A percentile compares a stretch with the other conserved stretches of the same genome.
Conservation (phyloP, 37 sponge, comb jelly and placozoan genomes). For the Geodia barretti region DNA sequence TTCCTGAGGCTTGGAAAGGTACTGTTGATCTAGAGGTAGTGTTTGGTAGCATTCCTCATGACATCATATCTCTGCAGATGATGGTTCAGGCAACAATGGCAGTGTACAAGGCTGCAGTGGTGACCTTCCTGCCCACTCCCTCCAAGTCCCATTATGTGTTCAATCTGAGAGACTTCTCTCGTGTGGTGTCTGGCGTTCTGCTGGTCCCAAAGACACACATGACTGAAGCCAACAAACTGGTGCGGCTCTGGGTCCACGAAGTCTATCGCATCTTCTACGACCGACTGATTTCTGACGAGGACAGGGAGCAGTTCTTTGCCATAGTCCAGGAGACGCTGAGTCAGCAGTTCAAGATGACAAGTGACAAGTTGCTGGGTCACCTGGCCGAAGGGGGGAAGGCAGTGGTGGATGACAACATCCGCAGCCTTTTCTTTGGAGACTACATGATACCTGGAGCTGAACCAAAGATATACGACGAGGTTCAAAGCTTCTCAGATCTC, state of each 20-base stretch:
- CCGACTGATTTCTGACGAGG: slow-evolving; percentile 87
- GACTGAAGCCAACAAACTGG: slow-evolving; percentile 89
- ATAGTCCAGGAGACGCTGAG: slow-evolving; percentile 82
- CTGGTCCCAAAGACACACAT: slow-evolving; percentile 86
- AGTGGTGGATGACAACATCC: slow-evolving; percentile 75
- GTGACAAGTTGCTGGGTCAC: slow-evolving; percentile 83
- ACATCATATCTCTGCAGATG: slow-evolving; percentile 35
- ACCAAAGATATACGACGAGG: slow-evolving; percentile 82
- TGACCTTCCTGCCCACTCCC: slow-evolving; percentile 94
- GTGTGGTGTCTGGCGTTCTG: slow-evolving; percentile 87
- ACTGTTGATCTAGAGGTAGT: background rate
- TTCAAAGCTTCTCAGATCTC: slow-evolving; percentile 77
- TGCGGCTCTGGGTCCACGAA: slow-evolving; percentile 94
- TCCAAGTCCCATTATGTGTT: slow-evolving; percentile 98
- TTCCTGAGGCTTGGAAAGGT: slow-evolving; percentile 94
- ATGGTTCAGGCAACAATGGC: slow-evolving; percentile 92
- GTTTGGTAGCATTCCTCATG: background rate
- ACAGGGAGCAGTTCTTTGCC: slow-evolving; percentile 87
- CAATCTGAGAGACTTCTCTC: slow-evolving; percentile 96
- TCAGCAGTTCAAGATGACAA: slow-evolving; percentile 82
- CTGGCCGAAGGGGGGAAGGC: slow-evolving; percentile 42
- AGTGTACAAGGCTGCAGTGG: slow-evolving; percentile 87
- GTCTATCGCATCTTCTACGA: slow-evolving; percentile 98
- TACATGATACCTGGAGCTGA: slow-evolving; percentile 83
- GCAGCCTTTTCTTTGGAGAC: slow-evolving; percentile 96